Base-by-base conservation (phyloP, 2,113 vertebrate species). In the Chrysemys picta region DNA sequence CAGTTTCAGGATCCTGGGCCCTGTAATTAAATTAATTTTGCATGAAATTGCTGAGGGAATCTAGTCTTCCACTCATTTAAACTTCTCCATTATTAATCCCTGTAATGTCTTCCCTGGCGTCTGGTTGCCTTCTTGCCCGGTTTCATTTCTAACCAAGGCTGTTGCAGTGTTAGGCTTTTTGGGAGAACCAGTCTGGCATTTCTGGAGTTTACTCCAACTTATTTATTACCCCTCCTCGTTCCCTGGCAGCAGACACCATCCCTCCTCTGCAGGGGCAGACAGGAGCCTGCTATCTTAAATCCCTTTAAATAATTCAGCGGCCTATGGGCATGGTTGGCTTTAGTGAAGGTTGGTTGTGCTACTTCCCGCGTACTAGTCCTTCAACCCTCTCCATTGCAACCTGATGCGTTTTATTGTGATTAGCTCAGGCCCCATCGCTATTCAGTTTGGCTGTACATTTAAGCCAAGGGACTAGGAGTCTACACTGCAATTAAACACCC, bases 1-100 rank as follows among this genome's bases (percentile, higher is more conserved):
- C 5, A 87, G 75, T 84, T 27, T 53, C 21, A 72, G 87, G 78
- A 56, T 76, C 53, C 76, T 3, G 50, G 57, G 17, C 42, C 38
- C 1, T 29, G 50, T 21, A 16, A 62, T 72, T 80, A 57, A 50
- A 17, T 84, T 80, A 88, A 35, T 79, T 45, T 57, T 89, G 69
- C 59, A 62, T 81, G 25, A 79, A 38, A 50, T 31, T 31, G 57
- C 21, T 9, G 79, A 38, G 72, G 57, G 62, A 47, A 56, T 45
- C 49, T 22, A 4, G 0, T 10, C 47, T 57, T 69, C 88, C 80
- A 19, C 82, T 93, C 59, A 5, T 54, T 52, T n/a, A 57, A 57
- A 38, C 65, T 27, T 88, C 79, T 93, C 91, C 89, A 47, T 93
- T 93, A 85, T 93, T 56, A 57, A 84, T 84, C 49, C 50, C 93